Evolutionary conservation across 2,888 invertebrate species (phyloP), one percentile per base, ranked within the genome.

Genomic region (Andrena marginata): DNA sequence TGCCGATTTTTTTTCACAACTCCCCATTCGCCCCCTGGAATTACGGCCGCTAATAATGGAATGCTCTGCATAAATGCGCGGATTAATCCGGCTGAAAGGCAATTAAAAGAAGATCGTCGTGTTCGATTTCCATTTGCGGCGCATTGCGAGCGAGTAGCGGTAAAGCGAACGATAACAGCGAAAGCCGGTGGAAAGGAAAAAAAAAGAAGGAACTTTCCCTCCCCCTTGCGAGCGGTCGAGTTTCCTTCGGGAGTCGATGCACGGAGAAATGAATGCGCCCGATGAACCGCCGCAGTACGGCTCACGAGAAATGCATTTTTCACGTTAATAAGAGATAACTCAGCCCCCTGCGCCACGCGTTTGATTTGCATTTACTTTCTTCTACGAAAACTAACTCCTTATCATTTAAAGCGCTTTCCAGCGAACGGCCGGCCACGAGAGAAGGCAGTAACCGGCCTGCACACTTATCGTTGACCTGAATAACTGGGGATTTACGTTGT

Each of bases 381-480:
- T 67, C 79, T 76, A 67, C 69, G 64, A 71, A 75, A 73, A 83
- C 56, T 26, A 23, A 56, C 67, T 77, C 62, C 85, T 85, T 86
- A 86, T 85, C 84, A 75, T 62, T 54, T 54, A 3, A 77, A 85
- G 72, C 65, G 73, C 54, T 35, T 59, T 49, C 65, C 20, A 33
- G 48, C 69, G 35, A 42, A 26, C 33, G 31, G 26, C 70, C 13
- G 35, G 59, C 73, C 79, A 73, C 62, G 71, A 56, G 56, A 56
- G 33, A 69, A 33, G 33, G 51, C 67, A 31, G 74, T 56, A 68
- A 75, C 77, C 77, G 70, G 73, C 70, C 56, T 78, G 83, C 83
- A 80, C 76, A 79, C 81, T 86, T 86, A 86, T 86, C 86, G 74
- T 72, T 80, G 86, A 82, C 86, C 85, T 35, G 77, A 85, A 86